Base-by-base conservation (phyloP, 2,797 vertebrate species). In the Catamblyrhynchus diadema region DNA sequence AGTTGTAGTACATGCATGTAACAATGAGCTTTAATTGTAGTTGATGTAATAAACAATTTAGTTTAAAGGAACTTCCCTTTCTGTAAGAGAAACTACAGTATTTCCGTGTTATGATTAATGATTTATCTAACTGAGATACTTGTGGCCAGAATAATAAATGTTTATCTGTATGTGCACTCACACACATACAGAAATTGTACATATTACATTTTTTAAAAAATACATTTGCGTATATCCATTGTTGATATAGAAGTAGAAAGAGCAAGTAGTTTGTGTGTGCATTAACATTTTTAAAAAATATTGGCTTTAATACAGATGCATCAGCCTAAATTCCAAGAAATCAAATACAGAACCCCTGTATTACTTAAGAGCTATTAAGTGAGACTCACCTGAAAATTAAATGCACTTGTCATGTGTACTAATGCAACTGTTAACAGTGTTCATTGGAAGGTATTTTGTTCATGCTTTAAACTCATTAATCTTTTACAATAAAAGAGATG, bases 11-110 rank as follows among this genome's bases (percentile, higher is more conserved):
- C 10, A 2, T 64, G n/a, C 10, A 23, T 33, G n/a, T 23, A 56
- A 23, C 22, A 23, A 56, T 64, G 74, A 70, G 10, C 18, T 91
- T 89, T 90, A 59, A 48, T 82, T 78, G 64, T 61, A 71, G 35
- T 57, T 83, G 45, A 71, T 5, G n/a, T 45, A 85, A 45, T 27
- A 77, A 89, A 53, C 56, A 75, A 20, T 62, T 57, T 25, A 22
- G 6, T 10, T 86, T 47, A 62, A 54, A 62, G 48, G 14, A 78
- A 27, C 30, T 70, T 32, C 10, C 12, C 30, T 70, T 78, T 42
- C 53, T 73, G 4, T 48, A 77, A 70, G 48, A 41, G 14, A 47
- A 86, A 61, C 13, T 13, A 2, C 27, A 69, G 6, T 21, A 56
- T 91, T 91, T 92, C 74, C 78, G 20, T 69, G 28, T 67, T 72